These are phyloP conservation scores for Dipodomys spectabilis DNA, from an alignment of 2,113 vertebrate genomes.

Conservation along the genomic window DNA sequence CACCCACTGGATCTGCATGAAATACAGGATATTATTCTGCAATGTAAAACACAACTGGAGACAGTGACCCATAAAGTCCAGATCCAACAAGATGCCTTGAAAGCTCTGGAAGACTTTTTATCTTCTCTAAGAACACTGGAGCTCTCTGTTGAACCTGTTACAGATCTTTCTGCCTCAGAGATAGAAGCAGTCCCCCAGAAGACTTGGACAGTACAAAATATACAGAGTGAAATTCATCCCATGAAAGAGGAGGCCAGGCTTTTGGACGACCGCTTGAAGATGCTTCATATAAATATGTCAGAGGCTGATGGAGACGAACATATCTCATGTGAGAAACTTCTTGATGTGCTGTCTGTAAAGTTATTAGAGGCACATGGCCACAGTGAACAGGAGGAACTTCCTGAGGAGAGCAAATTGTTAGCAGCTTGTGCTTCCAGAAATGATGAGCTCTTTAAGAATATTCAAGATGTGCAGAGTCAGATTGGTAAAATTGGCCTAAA, in stretches of 20 bases:
- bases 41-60: conserved; percentile 89
- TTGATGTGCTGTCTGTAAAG: conserved; percentile 82
- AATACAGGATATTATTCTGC: conserved; percentile 84
- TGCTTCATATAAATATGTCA: conserved; percentile 85
- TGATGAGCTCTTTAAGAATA: conserved; percentile 86
- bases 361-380: conserved; percentile 66
- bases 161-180: conserved; percentile 73
- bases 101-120: conserved; percentile 91
- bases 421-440: conserved; percentile 86
- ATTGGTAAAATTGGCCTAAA: conserved; percentile 90
- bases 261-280: conserved; percentile 89
- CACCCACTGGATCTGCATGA: conserved; percentile 88
- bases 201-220: conserved; percentile 76
- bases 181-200: conserved; percentile 74
- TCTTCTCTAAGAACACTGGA: conserved; percentile 88
- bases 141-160: conserved; percentile 79
- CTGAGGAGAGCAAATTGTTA: conserved; percentile 83
- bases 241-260: conserved; percentile 89
- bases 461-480: conserved; percentile 88
- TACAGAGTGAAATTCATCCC: conserved; percentile 83
- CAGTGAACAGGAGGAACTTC: conserved; percentile 77
- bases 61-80: conserved; percentile 87
- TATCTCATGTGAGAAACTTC: conserved; percentile 90
- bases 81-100: conserved; percentile 86
- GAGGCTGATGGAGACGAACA: conserved; percentile 81